phyloP scores from a whole-genome alignment of 2,113 vertebrate genomes.

The Barnardius zonarius region DNA sequence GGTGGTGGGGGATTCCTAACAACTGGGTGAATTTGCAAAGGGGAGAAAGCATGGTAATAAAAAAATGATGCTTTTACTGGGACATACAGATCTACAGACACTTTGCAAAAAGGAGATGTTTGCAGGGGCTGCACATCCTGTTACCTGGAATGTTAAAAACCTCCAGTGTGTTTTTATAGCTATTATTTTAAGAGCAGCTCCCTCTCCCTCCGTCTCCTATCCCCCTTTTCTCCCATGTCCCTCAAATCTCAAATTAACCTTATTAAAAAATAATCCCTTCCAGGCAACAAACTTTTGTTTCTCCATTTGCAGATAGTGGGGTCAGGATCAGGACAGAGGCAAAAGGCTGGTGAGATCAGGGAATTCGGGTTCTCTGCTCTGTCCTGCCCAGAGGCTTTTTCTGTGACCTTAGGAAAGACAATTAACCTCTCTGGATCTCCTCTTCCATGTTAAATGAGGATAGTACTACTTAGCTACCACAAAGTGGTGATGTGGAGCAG shows the following conservation, averaged over 20 bases:
- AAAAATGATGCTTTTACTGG: neutral
- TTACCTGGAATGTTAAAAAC: neutral
- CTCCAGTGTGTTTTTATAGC: neutral
- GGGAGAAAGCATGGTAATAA: neutral
- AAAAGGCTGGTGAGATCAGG: neutral
- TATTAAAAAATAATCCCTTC: constrained; percentile 1
- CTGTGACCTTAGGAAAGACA: constrained; percentile 56
- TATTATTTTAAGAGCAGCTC: neutral
- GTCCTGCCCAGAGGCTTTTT: constrained; percentile 44
- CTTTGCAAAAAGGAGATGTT: neutral
- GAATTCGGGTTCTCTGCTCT: constrained; percentile 29
- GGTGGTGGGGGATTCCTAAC: neutral
- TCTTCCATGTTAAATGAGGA: constrained; percentile 9
- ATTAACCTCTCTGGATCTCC: constrained; percentile 40
- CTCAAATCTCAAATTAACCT: neutral
- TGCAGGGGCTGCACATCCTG: neutral
- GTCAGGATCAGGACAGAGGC: neutral
- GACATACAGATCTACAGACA: neutral
- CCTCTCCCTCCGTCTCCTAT: neutral
- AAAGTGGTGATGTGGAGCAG: constrained; percentile 61
- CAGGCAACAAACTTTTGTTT: constrained; percentile 31
- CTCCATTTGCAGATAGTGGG: neutral
- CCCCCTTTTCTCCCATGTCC: accelerated
- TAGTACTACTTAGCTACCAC: constrained; percentile 35
- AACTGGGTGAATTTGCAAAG: neutral